phyloP scores from a whole-genome alignment of 2,113 vertebrate species.

The Prunella himalayana region DNA sequence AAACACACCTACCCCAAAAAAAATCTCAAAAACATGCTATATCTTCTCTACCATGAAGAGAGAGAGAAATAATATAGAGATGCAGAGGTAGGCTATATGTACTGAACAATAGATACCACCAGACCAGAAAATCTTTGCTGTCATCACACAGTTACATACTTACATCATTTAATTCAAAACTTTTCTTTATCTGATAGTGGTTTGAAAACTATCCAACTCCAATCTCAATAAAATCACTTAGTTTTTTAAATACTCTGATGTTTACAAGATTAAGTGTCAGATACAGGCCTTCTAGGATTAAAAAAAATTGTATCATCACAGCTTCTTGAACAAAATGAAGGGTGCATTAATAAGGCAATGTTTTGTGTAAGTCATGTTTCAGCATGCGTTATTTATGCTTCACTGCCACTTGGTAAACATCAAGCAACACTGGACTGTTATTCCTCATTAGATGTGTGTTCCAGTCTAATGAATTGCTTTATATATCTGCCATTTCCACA shows the following conservation, averaged over 20 bases:
- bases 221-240: neutral
- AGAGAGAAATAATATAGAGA: neutral
- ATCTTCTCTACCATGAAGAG: neutral
- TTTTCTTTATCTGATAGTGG: neutral
- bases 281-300: neutral
- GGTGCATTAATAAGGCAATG: neutral
- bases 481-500: neutral
- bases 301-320: neutral
- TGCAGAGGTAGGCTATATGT: neutral
- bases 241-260: neutral
- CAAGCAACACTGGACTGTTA: neutral
- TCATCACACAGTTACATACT: neutral
- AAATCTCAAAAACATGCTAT: neutral
- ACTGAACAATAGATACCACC: neutral
- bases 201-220: neutral
- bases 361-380: neutral
- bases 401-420: neutral
- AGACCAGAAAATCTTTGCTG: neutral
- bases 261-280: neutral
- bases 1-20: accelerated
- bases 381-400: neutral
- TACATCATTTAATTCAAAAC: accelerated
- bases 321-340: neutral
- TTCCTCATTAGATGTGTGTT: neutral
- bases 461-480: neutral